Conservation (phyloP, 2,113 vertebrate genomes). For the Eurystomus gularis region DNA sequence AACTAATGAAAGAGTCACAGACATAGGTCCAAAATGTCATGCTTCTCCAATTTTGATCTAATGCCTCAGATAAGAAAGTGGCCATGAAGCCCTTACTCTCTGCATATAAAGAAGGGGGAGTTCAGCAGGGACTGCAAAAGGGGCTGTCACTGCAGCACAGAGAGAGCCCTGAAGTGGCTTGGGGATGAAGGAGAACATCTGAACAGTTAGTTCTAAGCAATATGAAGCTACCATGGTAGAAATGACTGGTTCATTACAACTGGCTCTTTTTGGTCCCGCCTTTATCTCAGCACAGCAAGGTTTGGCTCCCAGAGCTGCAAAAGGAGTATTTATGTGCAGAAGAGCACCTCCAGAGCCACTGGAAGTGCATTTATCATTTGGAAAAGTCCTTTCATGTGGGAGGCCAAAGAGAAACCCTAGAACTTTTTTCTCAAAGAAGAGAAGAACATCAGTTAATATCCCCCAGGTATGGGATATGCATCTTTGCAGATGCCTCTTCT, state of each 20-base stretch:
- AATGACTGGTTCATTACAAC: background rate
- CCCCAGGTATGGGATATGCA: background rate
- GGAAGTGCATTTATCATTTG: background rate
- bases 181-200: background rate
- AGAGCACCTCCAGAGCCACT: background rate
- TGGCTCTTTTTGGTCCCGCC: background rate
- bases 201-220: background rate
- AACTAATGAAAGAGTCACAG: constrained; percentile 29
- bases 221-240: background rate
- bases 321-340: background rate
- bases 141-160: background rate
- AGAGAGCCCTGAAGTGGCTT: background rate
- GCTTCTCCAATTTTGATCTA: constrained; percentile 28
- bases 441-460: background rate
- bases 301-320: background rate
- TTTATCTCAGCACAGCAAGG: background rate
- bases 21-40: background rate
- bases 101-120: background rate
- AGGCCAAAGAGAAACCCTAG: background rate
- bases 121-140: background rate
- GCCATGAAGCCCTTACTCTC: background rate
- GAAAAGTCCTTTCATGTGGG: background rate
- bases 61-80: background rate
- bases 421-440: background rate
- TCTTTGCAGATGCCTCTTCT: background rate